phyloP scores from a whole-genome alignment of 2,797 vertebrate species.

The Leuciscus waleckii region DNA sequence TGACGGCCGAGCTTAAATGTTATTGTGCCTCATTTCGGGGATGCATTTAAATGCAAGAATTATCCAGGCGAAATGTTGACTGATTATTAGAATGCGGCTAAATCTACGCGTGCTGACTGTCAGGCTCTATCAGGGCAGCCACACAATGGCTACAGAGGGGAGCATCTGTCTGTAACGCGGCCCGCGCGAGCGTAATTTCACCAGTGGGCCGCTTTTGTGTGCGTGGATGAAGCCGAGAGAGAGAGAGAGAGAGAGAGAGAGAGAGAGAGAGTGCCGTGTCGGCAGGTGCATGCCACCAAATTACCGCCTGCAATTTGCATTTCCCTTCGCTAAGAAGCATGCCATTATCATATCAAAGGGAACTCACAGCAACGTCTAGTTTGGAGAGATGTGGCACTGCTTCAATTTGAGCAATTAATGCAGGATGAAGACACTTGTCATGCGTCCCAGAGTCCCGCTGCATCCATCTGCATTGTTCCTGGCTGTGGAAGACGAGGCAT shows the following conservation, averaged over 20 bases:
- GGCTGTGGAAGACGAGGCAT: constrained; percentile 75
- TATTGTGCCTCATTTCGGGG: constrained; percentile 23
- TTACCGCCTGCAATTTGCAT: constrained; percentile 96
- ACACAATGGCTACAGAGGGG: constrained; percentile 82
- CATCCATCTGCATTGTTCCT: constrained; percentile 89
- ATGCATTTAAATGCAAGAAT: constrained; percentile 67
- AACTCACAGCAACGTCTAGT: constrained; percentile 92
- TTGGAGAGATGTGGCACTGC: constrained; percentile 97
- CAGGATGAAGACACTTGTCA: constrained; percentile 95
- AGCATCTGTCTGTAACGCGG: constrained; percentile 88
- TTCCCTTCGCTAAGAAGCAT: constrained; percentile 98
- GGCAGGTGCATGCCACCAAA: constrained; percentile 99
- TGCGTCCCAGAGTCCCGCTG: constrained; percentile 85
- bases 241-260: constrained; percentile 52
- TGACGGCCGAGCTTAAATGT: constrained; percentile 31
- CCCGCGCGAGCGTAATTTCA: constrained; percentile 87
- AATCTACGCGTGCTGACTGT: constrained; percentile 77
- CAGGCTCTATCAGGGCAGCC: constrained; percentile 82
- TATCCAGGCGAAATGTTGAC: constrained; percentile 79
- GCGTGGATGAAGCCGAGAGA: constrained; percentile 66
- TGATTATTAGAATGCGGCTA: constrained; percentile 81
- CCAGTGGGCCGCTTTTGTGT: constrained; percentile 86
- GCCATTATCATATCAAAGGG: constrained; percentile 99
- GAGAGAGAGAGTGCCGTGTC: constrained; percentile 86
- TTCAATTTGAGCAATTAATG: constrained; percentile 99